phyloP scores from a whole-genome alignment of 2,113 vertebrate genomes.

The Eolophus roseicapilla region DNA sequence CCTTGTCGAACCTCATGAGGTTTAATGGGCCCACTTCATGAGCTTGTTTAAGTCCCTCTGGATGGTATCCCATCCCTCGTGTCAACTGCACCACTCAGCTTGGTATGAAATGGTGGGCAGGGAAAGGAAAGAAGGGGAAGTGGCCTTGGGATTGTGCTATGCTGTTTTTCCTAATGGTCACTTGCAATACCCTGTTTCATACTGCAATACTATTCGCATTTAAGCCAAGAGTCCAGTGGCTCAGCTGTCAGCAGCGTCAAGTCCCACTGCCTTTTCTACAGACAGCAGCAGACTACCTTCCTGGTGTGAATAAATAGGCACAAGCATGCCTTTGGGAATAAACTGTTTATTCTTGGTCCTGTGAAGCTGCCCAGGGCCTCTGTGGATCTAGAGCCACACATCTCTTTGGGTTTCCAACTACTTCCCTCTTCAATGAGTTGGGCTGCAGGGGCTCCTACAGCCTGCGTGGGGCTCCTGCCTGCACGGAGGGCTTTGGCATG shows the following conservation, averaged over 20 bases:
- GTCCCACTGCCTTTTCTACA: not conserved
- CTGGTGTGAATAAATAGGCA: not conserved
- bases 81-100: not conserved
- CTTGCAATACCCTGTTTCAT: not conserved
- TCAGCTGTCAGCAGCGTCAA: not conserved
- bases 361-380: not conserved
- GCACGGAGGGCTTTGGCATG: not conserved
- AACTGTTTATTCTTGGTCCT: not conserved
- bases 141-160: not conserved
- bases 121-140: not conserved
- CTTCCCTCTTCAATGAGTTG: not conserved
- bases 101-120: not conserved
- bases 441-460: not conserved
- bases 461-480: not conserved
- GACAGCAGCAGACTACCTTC: not conserved
- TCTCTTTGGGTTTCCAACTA: not conserved
- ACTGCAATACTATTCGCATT: not conserved
- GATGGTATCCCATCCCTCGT: not conserved
- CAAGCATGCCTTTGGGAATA: not conserved
- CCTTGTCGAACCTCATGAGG: not conserved
- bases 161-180: fast-evolving
- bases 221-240: not conserved
- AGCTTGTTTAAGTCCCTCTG: not conserved
- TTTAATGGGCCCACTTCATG: not conserved
- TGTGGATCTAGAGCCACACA: not conserved